Evolutionary conservation across 2,797 vertebrate species (phyloP).

Genomic region (Apodemus agrarius): DNA sequence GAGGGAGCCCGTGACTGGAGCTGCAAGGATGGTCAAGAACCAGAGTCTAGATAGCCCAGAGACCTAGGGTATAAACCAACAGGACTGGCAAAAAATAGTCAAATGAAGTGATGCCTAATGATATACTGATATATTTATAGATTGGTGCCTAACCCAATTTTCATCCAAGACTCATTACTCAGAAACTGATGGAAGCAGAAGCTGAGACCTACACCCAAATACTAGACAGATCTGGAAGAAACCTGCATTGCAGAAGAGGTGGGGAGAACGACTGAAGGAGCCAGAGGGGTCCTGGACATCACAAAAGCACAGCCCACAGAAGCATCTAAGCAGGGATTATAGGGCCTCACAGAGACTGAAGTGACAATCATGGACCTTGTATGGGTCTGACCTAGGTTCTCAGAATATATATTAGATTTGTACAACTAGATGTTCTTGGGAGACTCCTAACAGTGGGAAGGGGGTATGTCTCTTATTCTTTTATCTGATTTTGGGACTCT

Average conservation of each 20-base stretch:
- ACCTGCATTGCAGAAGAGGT: not conserved
- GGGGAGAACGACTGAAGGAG: not conserved
- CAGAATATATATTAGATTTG: not conserved
- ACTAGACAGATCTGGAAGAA: not conserved
- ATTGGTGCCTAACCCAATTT: not conserved
- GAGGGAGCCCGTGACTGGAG: not conserved
- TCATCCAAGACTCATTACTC: not conserved
- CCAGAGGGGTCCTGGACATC: not conserved
- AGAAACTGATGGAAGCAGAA: not conserved
- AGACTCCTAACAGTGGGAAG: not conserved
- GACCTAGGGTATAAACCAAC: not conserved
- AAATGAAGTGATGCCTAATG: not conserved
- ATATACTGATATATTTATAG: not conserved
- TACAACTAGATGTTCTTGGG: not conserved
- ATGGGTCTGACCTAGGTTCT: not conserved
- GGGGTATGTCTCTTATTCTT: not conserved
- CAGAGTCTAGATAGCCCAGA: not conserved
- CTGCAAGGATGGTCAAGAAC: not conserved
- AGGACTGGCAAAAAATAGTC: not conserved
- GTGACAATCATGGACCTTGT: not conserved
- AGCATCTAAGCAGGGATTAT: not conserved
- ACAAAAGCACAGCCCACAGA: not conserved
- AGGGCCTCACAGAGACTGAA: not conserved
- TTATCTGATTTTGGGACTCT: not conserved
- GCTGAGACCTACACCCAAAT: not conserved